Conservation (phyloP, 2,797 vertebrate genomes). For the Megaceryle alcyon region DNA sequence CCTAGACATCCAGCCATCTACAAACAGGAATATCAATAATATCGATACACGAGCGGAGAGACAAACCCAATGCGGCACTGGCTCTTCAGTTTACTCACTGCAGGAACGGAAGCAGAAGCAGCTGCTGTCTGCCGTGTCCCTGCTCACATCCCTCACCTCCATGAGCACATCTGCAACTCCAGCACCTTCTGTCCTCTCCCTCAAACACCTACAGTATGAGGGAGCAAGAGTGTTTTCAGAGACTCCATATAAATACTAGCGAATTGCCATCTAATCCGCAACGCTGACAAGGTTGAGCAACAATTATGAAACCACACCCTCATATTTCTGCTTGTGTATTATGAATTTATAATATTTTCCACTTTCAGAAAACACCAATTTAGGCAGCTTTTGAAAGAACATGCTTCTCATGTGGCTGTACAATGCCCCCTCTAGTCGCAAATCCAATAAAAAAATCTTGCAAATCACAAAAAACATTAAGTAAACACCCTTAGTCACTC, state of each 20-base stretch:
- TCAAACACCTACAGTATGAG: rapidly evolving
- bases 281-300: neutral
- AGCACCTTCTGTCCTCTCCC: neutral
- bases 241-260: rapidly evolving
- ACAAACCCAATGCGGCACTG: rapidly evolving
- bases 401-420: neutral
- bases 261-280: neutral
- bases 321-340: rapidly evolving
- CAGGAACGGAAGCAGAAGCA: neutral
- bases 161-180: rapidly evolving
- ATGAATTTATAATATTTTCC: neutral
- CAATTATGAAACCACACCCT: neutral
- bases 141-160: neutral
- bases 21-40: rapidly evolving
- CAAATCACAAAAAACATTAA: neutral
- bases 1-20: neutral
- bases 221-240: neutral
- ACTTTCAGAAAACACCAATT: neutral
- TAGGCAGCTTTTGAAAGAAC: neutral
- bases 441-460: neutral
- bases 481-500: neutral
- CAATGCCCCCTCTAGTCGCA: neutral
- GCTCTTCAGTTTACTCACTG: neutral
- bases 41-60: neutral
- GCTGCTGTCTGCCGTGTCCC: neutral